Evolutionary conservation across 2,888 invertebrate genomes (phyloP).

Genomic region (Ectobius pallidus): DNA sequence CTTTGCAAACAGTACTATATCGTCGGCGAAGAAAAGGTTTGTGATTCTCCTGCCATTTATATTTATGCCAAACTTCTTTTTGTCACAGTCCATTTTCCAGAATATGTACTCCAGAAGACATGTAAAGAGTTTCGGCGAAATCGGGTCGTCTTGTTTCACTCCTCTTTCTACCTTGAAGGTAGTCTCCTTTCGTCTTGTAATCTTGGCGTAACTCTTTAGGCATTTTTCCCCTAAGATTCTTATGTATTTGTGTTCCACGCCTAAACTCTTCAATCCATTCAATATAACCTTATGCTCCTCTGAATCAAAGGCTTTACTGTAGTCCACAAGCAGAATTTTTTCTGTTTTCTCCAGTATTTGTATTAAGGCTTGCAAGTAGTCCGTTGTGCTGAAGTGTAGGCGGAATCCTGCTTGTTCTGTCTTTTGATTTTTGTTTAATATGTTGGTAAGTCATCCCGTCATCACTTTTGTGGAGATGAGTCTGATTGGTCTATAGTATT

Average conservation of each 20-base stretch:
- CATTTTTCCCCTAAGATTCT: too few relatives aligned
- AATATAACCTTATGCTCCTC: background rate
- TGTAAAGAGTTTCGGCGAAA: too few relatives aligned
- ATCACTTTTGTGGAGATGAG: background rate
- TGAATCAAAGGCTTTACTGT: too few relatives aligned
- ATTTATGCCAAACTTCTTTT: background rate
- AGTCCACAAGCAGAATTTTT: too few relatives aligned
- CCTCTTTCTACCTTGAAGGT: too few relatives aligned
- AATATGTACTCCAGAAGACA: too few relatives aligned
- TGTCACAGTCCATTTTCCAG: background rate
- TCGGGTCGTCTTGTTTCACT: too few relatives aligned
- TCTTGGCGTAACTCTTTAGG: too few relatives aligned
- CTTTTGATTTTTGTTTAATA: background rate
- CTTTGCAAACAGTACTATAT: too few relatives aligned
- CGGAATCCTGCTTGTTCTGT: background rate
- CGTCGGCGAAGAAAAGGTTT: too few relatives aligned
- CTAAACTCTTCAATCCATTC: background rate
- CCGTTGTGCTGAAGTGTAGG: background rate
- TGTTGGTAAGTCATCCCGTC: background rate
- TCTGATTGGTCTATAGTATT: constrained; percentile 2
- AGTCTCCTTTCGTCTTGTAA: background rate
- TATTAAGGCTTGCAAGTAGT: background rate
- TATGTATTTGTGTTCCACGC: background rate
- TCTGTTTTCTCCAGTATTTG: too few relatives aligned
- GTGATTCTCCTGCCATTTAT: too few relatives aligned